Conservation (phyloP, 2,888 invertebrate genomes). For the Drosophila helvetica region DNA sequence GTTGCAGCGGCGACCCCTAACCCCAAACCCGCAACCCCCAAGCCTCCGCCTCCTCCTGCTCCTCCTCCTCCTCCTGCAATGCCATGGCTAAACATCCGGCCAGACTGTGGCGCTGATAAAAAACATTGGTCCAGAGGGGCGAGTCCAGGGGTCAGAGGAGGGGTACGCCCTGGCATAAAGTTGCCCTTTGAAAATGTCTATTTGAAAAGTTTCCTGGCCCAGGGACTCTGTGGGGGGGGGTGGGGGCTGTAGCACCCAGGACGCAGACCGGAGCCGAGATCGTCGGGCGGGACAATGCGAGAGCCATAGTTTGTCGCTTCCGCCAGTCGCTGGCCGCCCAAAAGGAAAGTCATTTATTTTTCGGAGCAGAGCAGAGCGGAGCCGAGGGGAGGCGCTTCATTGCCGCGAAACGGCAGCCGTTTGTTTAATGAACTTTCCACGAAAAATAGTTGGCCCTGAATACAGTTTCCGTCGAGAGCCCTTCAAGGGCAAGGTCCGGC, state of each 20-base stretch:
- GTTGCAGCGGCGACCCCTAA: slow-evolving; percentile 62
- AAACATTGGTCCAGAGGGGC: slow-evolving; percentile 42
- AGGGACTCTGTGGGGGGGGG: slow-evolving; percentile 2
- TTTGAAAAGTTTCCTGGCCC: slow-evolving; percentile 70
- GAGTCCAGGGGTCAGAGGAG: background rate
- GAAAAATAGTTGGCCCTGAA: slow-evolving; percentile 62
- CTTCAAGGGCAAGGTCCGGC: slow-evolving; percentile 49
- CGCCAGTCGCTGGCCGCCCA: background rate
- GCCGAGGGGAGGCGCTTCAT: slow-evolving; percentile 46
- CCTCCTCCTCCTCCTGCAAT: background rate
- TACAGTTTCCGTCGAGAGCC: slow-evolving; percentile 50
- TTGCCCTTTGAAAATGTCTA: slow-evolving; percentile 80
- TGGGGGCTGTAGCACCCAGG: no score
- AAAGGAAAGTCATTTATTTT: slow-evolving; percentile 79
- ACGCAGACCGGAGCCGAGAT: slow-evolving; percentile 12
- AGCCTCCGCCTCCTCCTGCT: no score
- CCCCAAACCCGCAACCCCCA: slow-evolving; percentile 48
- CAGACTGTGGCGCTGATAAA: slow-evolving; percentile 62
- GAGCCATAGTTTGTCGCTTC: slow-evolving; percentile 63
- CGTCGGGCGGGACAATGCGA: slow-evolving; percentile 20
- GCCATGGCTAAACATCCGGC: slow-evolving; percentile 75
- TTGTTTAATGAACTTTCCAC: slow-evolving; percentile 75
- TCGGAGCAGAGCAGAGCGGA: background rate
- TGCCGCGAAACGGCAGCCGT: slow-evolving; percentile 54
- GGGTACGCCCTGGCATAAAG: slow-evolving; percentile 52